These are phyloP conservation scores for Elmis aenea DNA, from an alignment of 2,888 invertebrate species.

Conservation along the genomic window DNA sequence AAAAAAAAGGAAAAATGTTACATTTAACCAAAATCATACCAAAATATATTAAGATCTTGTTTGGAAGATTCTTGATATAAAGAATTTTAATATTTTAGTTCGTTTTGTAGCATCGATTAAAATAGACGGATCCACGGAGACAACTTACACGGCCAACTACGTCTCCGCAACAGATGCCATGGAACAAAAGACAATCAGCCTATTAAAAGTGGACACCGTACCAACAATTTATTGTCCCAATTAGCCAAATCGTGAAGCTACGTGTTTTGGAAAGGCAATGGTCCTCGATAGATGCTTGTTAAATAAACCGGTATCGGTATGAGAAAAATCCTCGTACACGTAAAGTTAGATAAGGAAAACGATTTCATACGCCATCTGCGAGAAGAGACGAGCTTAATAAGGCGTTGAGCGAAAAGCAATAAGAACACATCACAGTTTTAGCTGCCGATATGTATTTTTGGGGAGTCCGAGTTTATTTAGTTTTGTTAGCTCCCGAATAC, in stretches of 20 bases:
- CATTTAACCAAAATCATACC: not conserved
- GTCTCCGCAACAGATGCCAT: constrained; percentile 42
- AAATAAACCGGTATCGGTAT: constrained; percentile 28
- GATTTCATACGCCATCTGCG: too few species aligned
- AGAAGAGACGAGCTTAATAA: too few species aligned
- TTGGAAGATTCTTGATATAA: too few species aligned
- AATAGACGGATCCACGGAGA: too few species aligned
- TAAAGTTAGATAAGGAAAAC: not conserved
- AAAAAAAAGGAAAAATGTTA: not conserved
- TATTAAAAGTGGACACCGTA: constrained; percentile 49
- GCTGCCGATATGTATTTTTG: constrained; percentile 18
- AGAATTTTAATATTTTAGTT: too few species aligned
- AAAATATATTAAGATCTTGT: too few species aligned
- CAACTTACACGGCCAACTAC: constrained; percentile 16
- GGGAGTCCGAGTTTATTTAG: constrained; percentile 14
- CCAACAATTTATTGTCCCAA: constrained; percentile 54
- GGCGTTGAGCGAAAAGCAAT: not conserved
- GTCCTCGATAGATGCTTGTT: constrained; percentile 35
- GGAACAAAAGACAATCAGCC: constrained; percentile 49
- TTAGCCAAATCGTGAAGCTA: constrained; percentile 52
- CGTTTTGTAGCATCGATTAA: too few species aligned
- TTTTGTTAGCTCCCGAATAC: constrained; percentile 13
- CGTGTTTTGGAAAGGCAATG: constrained; percentile 49
- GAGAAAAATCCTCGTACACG: constrained; percentile 14
- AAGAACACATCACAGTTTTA: constrained; percentile 11